Conservation (phyloP, 2,797 vertebrate genomes). For the Varecia variegata region DNA sequence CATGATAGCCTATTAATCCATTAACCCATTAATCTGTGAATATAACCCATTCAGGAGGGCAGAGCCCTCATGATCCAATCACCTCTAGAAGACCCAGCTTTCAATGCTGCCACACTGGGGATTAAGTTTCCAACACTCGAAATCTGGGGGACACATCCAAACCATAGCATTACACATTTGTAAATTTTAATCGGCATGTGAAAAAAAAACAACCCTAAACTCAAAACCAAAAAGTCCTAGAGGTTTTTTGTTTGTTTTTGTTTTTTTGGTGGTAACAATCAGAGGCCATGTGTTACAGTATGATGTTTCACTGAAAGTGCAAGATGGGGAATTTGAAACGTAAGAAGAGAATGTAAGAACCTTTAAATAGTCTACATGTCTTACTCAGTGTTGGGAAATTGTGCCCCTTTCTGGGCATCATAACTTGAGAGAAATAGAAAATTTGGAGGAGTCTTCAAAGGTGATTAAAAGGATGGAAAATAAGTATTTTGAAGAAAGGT, state of each 20-base stretch:
- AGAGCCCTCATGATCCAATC: background rate
- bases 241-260: no score
- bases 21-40: background rate
- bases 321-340: background rate
- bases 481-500: background rate
- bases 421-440: background rate
- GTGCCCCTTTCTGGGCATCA: background rate
- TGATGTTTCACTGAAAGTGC: background rate
- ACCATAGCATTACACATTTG: background rate
- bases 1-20: background rate
- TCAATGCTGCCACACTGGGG: background rate
- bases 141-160: background rate
- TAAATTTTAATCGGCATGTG: background rate
- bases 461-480: constrained; percentile 16
- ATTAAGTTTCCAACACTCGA: background rate
- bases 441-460: constrained; percentile 11
- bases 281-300: background rate
- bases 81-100: background rate
- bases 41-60: background rate
- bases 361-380: background rate
- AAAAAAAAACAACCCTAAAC: background rate
- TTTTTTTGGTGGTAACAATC: background rate
- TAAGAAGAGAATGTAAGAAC: background rate
- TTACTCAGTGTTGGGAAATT: background rate
- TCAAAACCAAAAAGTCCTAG: background rate